Evolutionary conservation across 1,140 invertebrate species (phyloP), one percentile per base, ranked within the genome.

Genomic region (Penaeus vannamei): DNA sequence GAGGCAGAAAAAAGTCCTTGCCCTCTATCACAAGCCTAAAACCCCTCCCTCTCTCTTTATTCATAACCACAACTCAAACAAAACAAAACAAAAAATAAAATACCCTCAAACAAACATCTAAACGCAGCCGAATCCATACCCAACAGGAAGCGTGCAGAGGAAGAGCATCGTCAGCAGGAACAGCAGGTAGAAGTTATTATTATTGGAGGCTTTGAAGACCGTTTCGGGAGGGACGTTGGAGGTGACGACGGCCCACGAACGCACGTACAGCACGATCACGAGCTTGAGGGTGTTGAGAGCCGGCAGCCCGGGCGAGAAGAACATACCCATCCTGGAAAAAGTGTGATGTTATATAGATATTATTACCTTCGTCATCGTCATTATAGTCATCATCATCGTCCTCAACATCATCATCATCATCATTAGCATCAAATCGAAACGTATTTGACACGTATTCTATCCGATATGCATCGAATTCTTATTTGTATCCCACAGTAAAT

Each of bases 211-310:
- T 92, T 95, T 95, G 93, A 99, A 99, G 19, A 95, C 97, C 1
- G 98, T 96, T 94, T 98, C 97, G 92, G 99, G 98, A 0, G 98
- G 98, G 1, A 99, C 97, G 92, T 99, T 99, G 92, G 97, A 99
- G 1, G 98, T 98, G 92, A 99, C 94, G 0, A 99, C 98, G 23
- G 97, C 96, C 94, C 94, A 95, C 0, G 97, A 97, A 85, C 98
- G 94, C 26, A 99, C 94, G 92, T 99, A 99, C 96, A 99, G 97
- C 91, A 99, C 94, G 82, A 99, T 96, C 81, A 97, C 96, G 79
- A 99, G 94, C 93, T 99, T 99, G 32, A 98, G 92, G 2, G 98
- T 94, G 93, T 99, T 99, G 46, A 99, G 94, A 1, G 96, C 94
- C 0, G 97, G 97, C 14, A 99, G 94, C 1, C 98, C 97, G 0